Conservation (phyloP, 1,140 invertebrate species). For the Lepidurus packardi region DNA sequence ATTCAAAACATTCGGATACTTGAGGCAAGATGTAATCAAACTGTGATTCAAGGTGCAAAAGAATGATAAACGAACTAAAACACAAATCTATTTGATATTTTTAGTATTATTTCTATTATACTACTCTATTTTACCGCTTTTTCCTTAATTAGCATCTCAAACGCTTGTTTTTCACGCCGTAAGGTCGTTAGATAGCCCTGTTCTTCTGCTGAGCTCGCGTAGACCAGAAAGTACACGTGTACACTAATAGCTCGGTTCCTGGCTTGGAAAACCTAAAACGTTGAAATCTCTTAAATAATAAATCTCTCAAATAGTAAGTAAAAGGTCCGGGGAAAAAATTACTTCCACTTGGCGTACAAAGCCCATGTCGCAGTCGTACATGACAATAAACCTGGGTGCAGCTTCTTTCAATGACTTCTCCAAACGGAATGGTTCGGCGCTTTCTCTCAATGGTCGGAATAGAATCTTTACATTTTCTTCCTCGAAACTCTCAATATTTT, state of each 20-base stretch:
- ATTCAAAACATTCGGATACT: background rate
- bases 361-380: conserved; percentile 84
- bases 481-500: conserved; percentile 29
- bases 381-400: conserved; percentile 73
- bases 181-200: conserved; percentile 88
- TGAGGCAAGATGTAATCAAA: no score
- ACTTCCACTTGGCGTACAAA: conserved; percentile 84
- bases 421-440: conserved; percentile 61
- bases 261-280: conserved; percentile 62
- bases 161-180: conserved; percentile 85
- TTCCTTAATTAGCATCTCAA: conserved; percentile 82
- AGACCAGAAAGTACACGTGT: conserved; percentile 82
- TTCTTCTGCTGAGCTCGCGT: conserved; percentile 87
- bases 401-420: conserved; percentile 59
- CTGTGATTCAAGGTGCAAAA: no score
- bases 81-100: conserved; percentile 8
- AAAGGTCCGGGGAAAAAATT: conserved; percentile 17
- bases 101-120: background rate
- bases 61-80: no score
- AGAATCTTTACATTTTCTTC: conserved; percentile 46
- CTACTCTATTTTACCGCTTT: conserved; percentile 69
- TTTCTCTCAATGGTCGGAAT: conserved; percentile 69
- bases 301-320: conserved; percentile 19
- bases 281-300: background rate
- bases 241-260: conserved; percentile 53